Base-by-base conservation (phyloP, 2,113 vertebrate species). In the Chaetops frenatus region DNA sequence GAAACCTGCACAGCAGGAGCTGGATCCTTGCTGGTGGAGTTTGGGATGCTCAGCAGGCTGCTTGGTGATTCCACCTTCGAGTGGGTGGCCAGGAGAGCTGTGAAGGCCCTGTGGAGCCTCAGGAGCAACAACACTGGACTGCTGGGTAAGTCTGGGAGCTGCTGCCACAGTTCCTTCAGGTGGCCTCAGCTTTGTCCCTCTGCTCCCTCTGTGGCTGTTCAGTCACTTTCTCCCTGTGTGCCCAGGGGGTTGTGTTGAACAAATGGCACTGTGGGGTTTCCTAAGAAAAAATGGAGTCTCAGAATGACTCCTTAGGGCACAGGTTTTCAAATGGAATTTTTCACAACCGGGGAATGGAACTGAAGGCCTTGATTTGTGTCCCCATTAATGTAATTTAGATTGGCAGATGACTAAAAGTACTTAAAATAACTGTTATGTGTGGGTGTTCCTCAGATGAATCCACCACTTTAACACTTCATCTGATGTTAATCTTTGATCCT, bases 1-100 rank as follows among this genome's bases (percentile, higher is more conserved):
- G 99, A 99, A 95, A 99, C 99, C 0, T 99, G 99, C 70, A 99
- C 99, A 1, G 99, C 99, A 1, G 99, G 99, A 24, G 99, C 99
- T 0, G 99, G 99, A 0, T 99, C 99, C 54, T 94, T 99, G 69
- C 97, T 99, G 92, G 99, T 99, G 96, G 99, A 99, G 92, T 99
- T 99, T 89, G 99, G 99, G 17, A 99, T 99, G 94, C 97, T 99
- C 47, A 99, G 99, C 95, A 98, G 99, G n/a, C 97, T 99, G 82
- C 98, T 99, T 4, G 99, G 99, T 0, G 99, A 99, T 91, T 99
- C 99, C 47, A 99, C 99, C 0, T 99, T 99, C 51, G 99, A 99
- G 10, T 99, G 99, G 99, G 99, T 99, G 45, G 99, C 99, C 71
- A 98, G 99, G 36, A 97, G 99, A 81, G 99, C 99, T 1, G 99